Evolutionary conservation across 2,797 vertebrate genomes (phyloP).

Genomic region (Anguilla obscura): DNA sequence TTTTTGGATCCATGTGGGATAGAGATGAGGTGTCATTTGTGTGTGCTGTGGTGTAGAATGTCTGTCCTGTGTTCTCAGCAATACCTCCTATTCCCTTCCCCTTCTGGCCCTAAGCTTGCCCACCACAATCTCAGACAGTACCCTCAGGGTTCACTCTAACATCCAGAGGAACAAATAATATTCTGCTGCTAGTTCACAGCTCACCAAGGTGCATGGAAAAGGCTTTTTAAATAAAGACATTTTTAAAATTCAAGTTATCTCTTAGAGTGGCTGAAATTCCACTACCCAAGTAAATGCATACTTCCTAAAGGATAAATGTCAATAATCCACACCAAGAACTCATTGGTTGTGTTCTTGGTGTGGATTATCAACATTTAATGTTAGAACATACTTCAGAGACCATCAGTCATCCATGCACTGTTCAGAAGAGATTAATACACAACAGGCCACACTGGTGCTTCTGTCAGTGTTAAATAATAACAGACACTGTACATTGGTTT

Average conservation of each 20-base stretch:
- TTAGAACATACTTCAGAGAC: neutral
- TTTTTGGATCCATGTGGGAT: neutral
- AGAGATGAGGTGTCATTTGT: constrained; percentile 19
- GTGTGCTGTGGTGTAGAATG: neutral
- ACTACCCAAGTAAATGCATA: neutral
- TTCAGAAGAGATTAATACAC: neutral
- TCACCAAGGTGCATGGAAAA: neutral
- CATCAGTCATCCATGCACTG: neutral
- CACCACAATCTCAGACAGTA: neutral
- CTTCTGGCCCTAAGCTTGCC: neutral
- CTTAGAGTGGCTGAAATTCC: neutral
- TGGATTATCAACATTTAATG: neutral
- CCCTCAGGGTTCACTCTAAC: neutral
- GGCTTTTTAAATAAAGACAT: neutral
- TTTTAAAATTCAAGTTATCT: neutral
- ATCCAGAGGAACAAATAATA: neutral
- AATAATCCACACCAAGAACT: neutral
- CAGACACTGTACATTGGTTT: neutral
- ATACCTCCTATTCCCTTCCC: neutral
- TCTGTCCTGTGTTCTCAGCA: neutral
- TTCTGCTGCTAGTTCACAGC: neutral
- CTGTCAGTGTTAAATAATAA: constrained; percentile 6
- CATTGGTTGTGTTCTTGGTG: neutral
- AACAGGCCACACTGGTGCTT: neutral
- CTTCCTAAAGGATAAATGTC: neutral